Percentiles rank a stretch among this genome's conserved stretches.
Evolutionary conservation across 2,113 vertebrate genomes (phyloP).

Genomic region (Rhipidura dahli): DNA sequence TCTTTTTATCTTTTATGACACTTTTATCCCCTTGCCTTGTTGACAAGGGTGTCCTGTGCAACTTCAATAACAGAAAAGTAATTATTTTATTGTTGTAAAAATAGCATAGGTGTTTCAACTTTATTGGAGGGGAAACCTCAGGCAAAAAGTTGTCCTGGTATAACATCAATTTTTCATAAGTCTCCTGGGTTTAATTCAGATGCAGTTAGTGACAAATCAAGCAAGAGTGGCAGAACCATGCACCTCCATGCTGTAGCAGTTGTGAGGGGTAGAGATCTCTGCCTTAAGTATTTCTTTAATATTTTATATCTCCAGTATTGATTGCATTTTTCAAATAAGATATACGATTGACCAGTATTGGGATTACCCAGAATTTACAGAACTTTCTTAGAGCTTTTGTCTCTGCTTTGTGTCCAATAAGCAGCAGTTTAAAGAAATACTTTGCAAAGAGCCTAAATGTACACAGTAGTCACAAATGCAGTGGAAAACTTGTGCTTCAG

Average conservation of each 20-base stretch:
- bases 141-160: background rate
- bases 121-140: fast-evolving
- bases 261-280: background rate
- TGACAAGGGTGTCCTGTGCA: background rate
- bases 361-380: background rate
- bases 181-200: background rate
- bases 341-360: background rate
- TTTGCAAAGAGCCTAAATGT: background rate
- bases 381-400: background rate
- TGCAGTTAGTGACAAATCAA: background rate
- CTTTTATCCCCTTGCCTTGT: background rate
- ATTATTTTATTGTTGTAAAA: background rate
- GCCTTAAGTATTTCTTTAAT: background rate
- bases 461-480: background rate
- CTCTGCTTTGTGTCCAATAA: background rate
- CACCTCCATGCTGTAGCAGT: background rate
- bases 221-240: background rate
- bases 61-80: background rate
- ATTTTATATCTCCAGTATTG: background rate
- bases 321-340: background rate
- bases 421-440: background rate
- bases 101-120: background rate
- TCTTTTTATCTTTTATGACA: background rate
- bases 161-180: background rate
- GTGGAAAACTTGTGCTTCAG: background rate